These are phyloP conservation scores for Donacobius atricapilla DNA, from an alignment of 2,113 vertebrate species.

Conservation along the genomic window DNA sequence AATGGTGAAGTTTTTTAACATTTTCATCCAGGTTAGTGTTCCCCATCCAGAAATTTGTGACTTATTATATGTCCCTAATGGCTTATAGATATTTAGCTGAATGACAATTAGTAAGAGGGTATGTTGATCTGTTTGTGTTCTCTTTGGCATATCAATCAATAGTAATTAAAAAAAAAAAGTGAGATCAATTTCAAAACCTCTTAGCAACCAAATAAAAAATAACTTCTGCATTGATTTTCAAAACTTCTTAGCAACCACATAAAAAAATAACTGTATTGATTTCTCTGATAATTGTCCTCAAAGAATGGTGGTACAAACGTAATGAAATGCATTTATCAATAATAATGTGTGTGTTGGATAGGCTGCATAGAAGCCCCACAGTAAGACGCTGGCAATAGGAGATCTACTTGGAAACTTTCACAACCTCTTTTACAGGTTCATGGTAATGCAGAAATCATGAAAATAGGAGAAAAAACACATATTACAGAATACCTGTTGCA, in stretches of 20 bases:
- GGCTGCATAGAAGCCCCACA: not conserved
- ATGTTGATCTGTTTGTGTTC: conserved; percentile 33
- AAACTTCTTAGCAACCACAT: conserved; percentile 18
- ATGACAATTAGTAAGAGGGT: conserved; percentile 4
- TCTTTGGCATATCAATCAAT: conserved; percentile 7
- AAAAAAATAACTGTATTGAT: conserved; percentile 55
- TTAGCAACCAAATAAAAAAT: conserved; percentile 46
- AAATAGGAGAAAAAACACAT: not conserved
- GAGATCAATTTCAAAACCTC: conserved; percentile 46
- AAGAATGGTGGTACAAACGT: not conserved
- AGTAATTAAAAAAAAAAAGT: not conserved
- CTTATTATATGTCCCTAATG: not conserved
- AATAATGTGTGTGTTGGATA: not conserved
- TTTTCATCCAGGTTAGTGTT: not conserved
- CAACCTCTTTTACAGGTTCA: not conserved
- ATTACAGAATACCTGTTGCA: not conserved
- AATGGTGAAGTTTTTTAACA: not conserved
- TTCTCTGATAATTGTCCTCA: conserved; percentile 51
- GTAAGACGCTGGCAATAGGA: not conserved
- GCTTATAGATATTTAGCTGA: conserved; percentile 26
- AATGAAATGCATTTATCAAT: conserved; percentile 61
- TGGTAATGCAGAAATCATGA: not conserved
- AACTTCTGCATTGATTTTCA: conserved; percentile 49
- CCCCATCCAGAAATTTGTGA: not conserved
- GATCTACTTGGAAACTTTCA: conserved; percentile 1